Base-by-base conservation (phyloP, 2,888 invertebrate species). In the Drosophila anomelani region DNA sequence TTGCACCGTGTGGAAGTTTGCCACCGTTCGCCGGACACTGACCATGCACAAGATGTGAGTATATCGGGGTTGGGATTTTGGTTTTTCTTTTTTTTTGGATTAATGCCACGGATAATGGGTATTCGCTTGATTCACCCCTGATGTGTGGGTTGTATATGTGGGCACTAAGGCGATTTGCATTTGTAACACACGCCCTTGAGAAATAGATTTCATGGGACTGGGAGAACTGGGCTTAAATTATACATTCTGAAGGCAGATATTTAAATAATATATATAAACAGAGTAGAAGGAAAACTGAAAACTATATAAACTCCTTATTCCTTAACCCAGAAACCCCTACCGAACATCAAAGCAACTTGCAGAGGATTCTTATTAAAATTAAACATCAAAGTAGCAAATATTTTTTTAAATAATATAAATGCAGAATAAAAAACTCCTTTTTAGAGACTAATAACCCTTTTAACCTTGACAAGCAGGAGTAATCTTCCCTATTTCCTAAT, bases 1-100 rank as follows among this genome's bases (percentile, higher is more conserved):
- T 69, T 92, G 94, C 26, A 95, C 95, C 3, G 95, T 97, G 20
- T 95, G 94, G 93, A 94, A 94, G 56, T 92, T 95, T 77, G 94
- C 93, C 44, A 92, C 93, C 13, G 92, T 93, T 7, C 92, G 94
- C 26, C 91, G 92, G 5, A 91, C 91, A 20, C 89, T 93, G 75
- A 92, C 92, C 56, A 86, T 90, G 82, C 91, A 92, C 75, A 93
- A 89, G 76, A 89, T 90, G 92, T 92, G 77, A 87, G 80, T 78
- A 64, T 26, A 26, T 1, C 9, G 23, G 6, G 1, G 7, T 20
- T 13, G 12, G 12, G 12, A 12, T 29, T 7, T 13, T 8, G 15
- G 15, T 38, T 38, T 8, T 13, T n/a, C n/a, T n/a, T n/a, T n/a
- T 20, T 20, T 17, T 17, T 20, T 9, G 34, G 15, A 20, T 20